These are phyloP conservation scores for Diaprepes abbreviatus DNA, from an alignment of 2,888 invertebrate genomes.

Conservation along the genomic window DNA sequence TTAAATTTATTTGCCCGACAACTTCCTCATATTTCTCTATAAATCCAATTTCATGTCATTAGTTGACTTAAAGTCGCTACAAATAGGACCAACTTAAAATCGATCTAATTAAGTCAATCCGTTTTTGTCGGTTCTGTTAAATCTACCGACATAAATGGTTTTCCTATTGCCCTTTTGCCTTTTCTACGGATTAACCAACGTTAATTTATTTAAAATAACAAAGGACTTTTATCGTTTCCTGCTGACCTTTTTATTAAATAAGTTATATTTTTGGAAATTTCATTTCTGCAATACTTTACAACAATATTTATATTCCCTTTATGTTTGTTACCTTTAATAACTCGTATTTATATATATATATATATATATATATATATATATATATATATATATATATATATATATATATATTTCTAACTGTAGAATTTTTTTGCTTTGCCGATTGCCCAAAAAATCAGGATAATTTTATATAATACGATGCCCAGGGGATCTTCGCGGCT, in stretches of 20 bases:
- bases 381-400: too few species aligned
- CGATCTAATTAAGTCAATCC: constrained; percentile 31
- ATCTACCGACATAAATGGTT: constrained; percentile 29
- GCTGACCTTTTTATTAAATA: constrained; percentile 3
- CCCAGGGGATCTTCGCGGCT: too few species aligned
- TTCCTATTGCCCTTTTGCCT: constrained; percentile 33
- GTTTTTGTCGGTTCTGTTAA: constrained; percentile 30
- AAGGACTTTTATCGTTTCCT: constrained; percentile 12
- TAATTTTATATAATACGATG: too few species aligned
- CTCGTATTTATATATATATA: too few species aligned
- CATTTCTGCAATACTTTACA: too few species aligned
- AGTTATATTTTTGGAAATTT: neutral
- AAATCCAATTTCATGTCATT: neutral
- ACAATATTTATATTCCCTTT: neutral
- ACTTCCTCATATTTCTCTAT: too few species aligned
- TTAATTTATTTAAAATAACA: constrained; percentile 30
- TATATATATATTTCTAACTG: too few species aligned
- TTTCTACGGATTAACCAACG: constrained; percentile 14
- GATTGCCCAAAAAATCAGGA: too few species aligned
- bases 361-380: too few species aligned
- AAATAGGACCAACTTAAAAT: constrained; percentile 23
- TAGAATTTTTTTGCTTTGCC: too few species aligned
- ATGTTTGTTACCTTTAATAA: too few species aligned
- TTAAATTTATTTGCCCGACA: too few species aligned
- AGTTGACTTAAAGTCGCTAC: neutral